phyloP scores from a whole-genome alignment of 2,113 vertebrate species.

The Perca schrenkii region DNA sequence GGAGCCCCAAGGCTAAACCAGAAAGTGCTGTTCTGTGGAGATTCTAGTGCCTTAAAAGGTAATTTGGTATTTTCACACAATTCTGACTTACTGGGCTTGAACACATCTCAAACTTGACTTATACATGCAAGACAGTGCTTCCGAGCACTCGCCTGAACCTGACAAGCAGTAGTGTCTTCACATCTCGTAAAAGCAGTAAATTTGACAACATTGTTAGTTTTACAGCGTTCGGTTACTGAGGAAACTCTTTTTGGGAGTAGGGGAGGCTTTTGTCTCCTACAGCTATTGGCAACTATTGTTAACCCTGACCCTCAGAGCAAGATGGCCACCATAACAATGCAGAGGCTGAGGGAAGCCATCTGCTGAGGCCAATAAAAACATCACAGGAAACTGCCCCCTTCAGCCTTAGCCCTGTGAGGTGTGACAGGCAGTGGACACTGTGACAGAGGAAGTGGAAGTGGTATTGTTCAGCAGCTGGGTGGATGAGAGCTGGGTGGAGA shows the following conservation, averaged over 20 bases:
- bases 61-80: conserved; percentile 42
- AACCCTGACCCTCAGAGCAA: conserved; percentile 70
- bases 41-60: conserved; percentile 47
- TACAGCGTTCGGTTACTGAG: conserved; percentile 63
- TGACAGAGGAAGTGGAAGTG: conserved; percentile 50
- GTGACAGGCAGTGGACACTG: conserved; percentile 46
- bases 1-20: conserved; percentile 36
- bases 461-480: conserved; percentile 42
- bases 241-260: conserved; percentile 60
- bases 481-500: conserved; percentile 14
- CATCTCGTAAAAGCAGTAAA: conserved; percentile 61
- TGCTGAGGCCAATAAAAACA: conserved; percentile 84
- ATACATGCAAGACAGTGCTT: neutral
- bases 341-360: conserved; percentile 79
- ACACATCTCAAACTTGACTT: conserved; percentile 42
- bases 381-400: conserved; percentile 67
- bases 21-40: conserved; percentile 31
- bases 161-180: conserved; percentile 41
- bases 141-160: conserved; percentile 26
- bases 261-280: conserved; percentile 72
- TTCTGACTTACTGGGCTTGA: conserved; percentile 28
- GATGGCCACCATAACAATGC: conserved; percentile 73
- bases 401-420: conserved; percentile 53
- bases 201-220: conserved; percentile 66
- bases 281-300: conserved; percentile 73